Evolutionary conservation across 2,888 invertebrate genomes (phyloP), one percentile per base, ranked within the genome.

Genomic region (Dorcus parallelipipedus): DNA sequence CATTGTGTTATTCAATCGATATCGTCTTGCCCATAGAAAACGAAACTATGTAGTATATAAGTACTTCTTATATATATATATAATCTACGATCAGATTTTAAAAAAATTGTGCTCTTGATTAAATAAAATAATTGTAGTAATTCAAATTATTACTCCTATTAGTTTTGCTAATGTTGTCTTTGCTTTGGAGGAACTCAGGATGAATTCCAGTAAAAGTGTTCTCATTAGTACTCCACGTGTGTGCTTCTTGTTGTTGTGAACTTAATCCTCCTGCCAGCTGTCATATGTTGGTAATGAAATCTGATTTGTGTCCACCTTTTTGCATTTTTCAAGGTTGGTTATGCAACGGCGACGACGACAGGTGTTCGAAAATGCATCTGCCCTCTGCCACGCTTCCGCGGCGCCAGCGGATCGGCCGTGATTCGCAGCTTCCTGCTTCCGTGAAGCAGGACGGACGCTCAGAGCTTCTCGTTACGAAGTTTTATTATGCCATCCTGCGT

Each of bases 321-420:
- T 59, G 58, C 56, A 49, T 45, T 58, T 59, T 53, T 62, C 64
- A 61, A 64, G 64, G 64, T 62, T 59, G 56, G 52, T 64, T 64
- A 62, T 60, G 60, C 55, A 62, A 64, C 52, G 38, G 45, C 20
- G 40, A 10, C 20, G 58, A 41, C 54, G 58, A 59, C 63, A 63
- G 61, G 59, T 59, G 60, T 61, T 48, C 49, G 47, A 43, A 45
- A 33, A 26, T 56, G 58, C 58, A 61, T 61, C 61, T 60, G 59
- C 53, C 38, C 10, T 38, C 10, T 33, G 39, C 52, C 49, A 45
- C 52, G 49, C 50, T 47, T 58, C 47, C 45, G 39, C 50, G 59
- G 55, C 59, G 59, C 59, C 51, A 51, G 17, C 45, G 23, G 23
- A 45, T 45, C 45, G 45, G 45, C 45, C 45, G 45, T 45, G 45